These are phyloP conservation scores for Penelope pileata DNA, from an alignment of 2,113 vertebrate genomes.

Conservation along the genomic window DNA sequence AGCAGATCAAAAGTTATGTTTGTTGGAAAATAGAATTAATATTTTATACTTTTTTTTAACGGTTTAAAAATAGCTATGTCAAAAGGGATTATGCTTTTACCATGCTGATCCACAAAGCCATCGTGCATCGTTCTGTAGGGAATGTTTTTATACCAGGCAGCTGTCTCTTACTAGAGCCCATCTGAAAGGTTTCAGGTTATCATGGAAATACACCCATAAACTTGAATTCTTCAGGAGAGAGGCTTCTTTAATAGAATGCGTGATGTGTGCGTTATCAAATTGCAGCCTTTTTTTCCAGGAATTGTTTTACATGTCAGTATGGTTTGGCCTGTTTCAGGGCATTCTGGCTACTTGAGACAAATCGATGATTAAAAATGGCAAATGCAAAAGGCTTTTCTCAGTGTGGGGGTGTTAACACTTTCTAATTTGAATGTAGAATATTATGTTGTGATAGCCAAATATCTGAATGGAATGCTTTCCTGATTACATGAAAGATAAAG, in stretches of 20 bases:
- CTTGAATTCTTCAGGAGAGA: not conserved
- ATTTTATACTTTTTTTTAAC: not conserved
- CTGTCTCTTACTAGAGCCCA: not conserved
- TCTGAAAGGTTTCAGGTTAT: not conserved
- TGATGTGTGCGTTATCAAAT: not conserved
- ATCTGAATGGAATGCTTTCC: not conserved
- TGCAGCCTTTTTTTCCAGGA: not conserved
- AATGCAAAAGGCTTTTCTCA: not conserved
- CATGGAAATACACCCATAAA: not conserved
- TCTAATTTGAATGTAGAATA: not conserved
- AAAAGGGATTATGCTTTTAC: conserved; percentile 46
- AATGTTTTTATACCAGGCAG: conserved; percentile 20
- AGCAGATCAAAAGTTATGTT: conserved; percentile 48
- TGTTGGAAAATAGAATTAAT: conserved; percentile 52
- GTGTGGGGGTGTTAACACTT: not conserved
- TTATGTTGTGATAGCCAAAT: not conserved
- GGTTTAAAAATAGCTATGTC: conserved; percentile 42
- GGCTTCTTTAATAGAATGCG: not conserved
- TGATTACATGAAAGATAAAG: not conserved
- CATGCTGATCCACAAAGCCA: conserved; percentile 7
- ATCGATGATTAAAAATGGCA: not conserved
- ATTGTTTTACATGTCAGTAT: not conserved
- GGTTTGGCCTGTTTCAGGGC: not conserved
- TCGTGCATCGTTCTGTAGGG: not conserved
- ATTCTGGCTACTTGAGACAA: not conserved